These are phyloP conservation scores for Agriotes lineatus DNA, from an alignment of 2,888 invertebrate genomes.

Conservation along the genomic window DNA sequence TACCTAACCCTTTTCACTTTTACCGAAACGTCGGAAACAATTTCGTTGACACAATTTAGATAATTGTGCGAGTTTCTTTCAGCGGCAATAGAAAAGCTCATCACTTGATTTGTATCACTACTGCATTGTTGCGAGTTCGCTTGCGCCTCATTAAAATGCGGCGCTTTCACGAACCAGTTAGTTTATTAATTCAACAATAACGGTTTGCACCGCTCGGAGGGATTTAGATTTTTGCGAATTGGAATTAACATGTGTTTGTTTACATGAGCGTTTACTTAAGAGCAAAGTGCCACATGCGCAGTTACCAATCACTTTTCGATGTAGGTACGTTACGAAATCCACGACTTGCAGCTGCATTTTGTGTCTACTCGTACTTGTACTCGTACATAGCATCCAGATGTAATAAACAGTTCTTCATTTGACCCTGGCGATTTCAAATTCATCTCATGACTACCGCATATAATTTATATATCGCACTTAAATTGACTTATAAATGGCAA, in stretches of 20 bases:
- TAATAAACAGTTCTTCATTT: constrained; percentile 7
- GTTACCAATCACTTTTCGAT: constrained; percentile 2
- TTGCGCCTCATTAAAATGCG: neutral
- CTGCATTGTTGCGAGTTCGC: neutral
- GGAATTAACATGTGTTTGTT: neutral
- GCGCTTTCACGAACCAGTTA: constrained; percentile 17
- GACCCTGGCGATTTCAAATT: constrained; percentile 14
- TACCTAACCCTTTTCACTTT: constrained; percentile 19
- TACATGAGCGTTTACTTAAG: neutral
- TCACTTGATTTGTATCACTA: neutral
- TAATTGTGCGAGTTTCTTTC: constrained; percentile 15
- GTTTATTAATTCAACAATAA: constrained; percentile 3
- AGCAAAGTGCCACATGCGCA: neutral
- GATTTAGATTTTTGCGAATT: neutral
- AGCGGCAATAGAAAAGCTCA: neutral
- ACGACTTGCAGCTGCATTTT: constrained; percentile 8
- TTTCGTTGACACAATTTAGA: constrained; percentile 1
- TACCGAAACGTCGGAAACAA: constrained; percentile 15
- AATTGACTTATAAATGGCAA: constrained; percentile 10
- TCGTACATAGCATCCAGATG: too few relatives aligned
- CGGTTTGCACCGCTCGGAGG: neutral
- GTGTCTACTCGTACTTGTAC: too few relatives aligned
- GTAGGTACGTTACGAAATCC: constrained; percentile 7
- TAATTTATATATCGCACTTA: neutral
- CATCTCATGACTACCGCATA: neutral